Evolutionary conservation across 2,113 vertebrate species (phyloP).

Genomic region (Zingel zingel): DNA sequence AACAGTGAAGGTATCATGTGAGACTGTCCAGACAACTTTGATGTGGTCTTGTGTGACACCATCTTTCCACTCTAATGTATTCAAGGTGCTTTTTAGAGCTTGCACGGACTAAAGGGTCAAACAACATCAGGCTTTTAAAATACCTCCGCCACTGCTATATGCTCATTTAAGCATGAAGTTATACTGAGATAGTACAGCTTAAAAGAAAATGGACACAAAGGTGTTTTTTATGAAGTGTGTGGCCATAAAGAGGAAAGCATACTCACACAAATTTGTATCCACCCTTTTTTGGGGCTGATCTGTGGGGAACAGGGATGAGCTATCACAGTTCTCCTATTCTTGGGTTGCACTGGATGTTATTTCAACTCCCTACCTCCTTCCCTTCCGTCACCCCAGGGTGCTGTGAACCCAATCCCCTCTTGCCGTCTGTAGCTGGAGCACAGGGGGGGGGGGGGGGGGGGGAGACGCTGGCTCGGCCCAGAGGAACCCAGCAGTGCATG

Average conservation of each 20-base stretch:
- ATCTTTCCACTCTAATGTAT: constrained; percentile 54
- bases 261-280: constrained; percentile 25
- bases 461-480: constrained; percentile 33
- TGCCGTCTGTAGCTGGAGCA: constrained; percentile 29
- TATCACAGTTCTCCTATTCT: constrained; percentile 69
- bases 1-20: constrained; percentile 43
- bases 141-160: background rate
- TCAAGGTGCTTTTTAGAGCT: constrained; percentile 58
- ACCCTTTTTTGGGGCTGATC: constrained; percentile 45
- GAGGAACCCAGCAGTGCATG: constrained; percentile 69
- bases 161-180: constrained; percentile 31
- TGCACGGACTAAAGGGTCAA: constrained; percentile 39
- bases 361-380: constrained; percentile 65
- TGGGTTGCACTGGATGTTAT: constrained; percentile 76
- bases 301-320: constrained; percentile 55
- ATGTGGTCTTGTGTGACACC: constrained; percentile 68
- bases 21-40: constrained; percentile 57
- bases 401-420: constrained; percentile 69
- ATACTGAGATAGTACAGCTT: constrained; percentile 31
- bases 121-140: constrained; percentile 50
- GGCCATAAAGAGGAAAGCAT: constrained; percentile 15
- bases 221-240: constrained; percentile 27
- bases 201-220: constrained; percentile 22
- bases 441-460: constrained; percentile 27
- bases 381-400: constrained; percentile 65